Evolutionary conservation across 35 echinoderm and acorn worm genomes (phyloP).

Genomic region (Apostichopus japonicus): DNA sequence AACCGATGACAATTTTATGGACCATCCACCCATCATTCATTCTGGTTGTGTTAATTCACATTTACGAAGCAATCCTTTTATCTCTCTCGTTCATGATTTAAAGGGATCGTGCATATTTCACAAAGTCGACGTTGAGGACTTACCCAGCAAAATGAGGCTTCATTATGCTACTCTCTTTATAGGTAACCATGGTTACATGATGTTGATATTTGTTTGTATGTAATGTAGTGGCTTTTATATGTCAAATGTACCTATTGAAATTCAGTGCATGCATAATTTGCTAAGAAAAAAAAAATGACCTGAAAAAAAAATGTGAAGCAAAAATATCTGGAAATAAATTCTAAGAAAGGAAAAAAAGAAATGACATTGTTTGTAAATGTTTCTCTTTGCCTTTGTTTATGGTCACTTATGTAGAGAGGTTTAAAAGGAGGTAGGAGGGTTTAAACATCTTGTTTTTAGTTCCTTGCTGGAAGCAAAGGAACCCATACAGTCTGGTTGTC

Average conservation of each 20-base stretch:
- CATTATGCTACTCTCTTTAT: not conserved
- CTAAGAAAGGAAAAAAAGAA: not conserved
- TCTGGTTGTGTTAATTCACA: too few species aligned
- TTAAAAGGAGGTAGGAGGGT: not conserved
- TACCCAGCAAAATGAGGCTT: not conserved
- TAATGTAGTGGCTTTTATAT: conserved; percentile 49
- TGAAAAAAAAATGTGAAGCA: conserved; percentile 44
- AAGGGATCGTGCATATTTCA: not conserved
- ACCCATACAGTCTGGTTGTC: too few species aligned
- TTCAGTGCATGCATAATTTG: conserved; percentile 48
- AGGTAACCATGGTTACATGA: not conserved
- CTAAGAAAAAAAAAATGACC: conserved; percentile 30
- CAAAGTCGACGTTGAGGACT: not conserved
- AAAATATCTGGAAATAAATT: conserved; percentile 52
- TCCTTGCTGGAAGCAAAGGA: too few species aligned
- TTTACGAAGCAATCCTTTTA: too few species aligned
- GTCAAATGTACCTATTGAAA: conserved; percentile 39
- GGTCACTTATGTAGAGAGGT: not conserved
- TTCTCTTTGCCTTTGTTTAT: not conserved
- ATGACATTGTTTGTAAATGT: not conserved
- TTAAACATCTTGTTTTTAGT: too few species aligned
- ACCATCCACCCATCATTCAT: too few species aligned
- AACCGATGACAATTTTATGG: too few species aligned
- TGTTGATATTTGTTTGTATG: conserved; percentile 32
- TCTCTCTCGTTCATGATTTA: too few species aligned